Evolutionary conservation across 2,113 vertebrate genomes (phyloP).

Genomic region (Prochilodus magdalenae): DNA sequence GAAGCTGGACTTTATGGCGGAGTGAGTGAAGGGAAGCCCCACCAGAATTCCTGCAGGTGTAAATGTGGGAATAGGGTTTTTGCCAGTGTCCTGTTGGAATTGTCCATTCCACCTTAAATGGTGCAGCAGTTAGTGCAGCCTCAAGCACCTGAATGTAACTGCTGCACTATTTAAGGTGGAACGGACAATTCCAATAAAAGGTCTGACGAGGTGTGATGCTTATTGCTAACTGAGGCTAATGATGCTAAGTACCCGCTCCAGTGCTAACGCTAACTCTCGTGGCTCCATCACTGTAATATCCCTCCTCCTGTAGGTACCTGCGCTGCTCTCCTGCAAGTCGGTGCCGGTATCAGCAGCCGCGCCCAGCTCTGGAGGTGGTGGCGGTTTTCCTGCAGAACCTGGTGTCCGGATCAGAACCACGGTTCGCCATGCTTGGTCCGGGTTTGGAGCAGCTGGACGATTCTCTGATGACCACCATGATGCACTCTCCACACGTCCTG

Average conservation of each 20-base stretch:
- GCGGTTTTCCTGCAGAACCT: slow-evolving; percentile 88
- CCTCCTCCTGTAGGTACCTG: slow-evolving; percentile 81
- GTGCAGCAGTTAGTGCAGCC: too few relatives aligned
- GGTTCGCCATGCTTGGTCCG: slow-evolving; percentile 94
- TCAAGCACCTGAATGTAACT: too few relatives aligned
- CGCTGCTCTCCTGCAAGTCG: slow-evolving; percentile 84
- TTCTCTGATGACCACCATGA: slow-evolving; percentile 88
- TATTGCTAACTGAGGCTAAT: too few relatives aligned
- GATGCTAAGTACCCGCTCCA: too few relatives aligned
- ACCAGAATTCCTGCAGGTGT: background rate
- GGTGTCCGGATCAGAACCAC: slow-evolving; percentile 83
- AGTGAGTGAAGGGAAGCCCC: slow-evolving; percentile 72
- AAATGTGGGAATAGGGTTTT: too few relatives aligned
- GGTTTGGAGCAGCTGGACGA: slow-evolving; percentile 91
- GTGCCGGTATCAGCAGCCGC: slow-evolving; percentile 76
- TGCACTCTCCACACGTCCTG: slow-evolving; percentile 84
- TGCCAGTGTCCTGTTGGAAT: too few relatives aligned
- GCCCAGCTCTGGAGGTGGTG: slow-evolving; percentile 76
- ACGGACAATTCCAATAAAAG: too few relatives aligned
- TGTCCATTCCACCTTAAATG: too few relatives aligned
- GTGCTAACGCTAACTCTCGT: too few relatives aligned
- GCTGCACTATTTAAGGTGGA: too few relatives aligned
- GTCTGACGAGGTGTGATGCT: too few relatives aligned
- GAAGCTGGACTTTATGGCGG: slow-evolving; percentile 86
- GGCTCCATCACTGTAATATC: too few relatives aligned